Evolutionary conservation across 2,113 vertebrate species (phyloP), one percentile per base, ranked within the genome.

Genomic region (Halcyon malimbica): DNA sequence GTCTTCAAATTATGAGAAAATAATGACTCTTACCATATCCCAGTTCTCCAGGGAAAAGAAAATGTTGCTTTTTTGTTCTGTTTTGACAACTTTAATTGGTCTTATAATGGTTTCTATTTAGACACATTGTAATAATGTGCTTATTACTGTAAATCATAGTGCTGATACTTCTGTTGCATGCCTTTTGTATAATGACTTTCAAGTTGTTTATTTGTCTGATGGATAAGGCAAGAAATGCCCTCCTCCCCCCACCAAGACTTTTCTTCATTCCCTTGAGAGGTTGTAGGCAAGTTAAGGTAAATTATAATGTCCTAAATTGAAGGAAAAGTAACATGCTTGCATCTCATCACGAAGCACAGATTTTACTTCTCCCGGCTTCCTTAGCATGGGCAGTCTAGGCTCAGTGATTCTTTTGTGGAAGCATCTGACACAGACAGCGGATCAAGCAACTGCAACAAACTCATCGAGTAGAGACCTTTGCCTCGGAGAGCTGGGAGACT

Each of bases 61-160:
- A 19, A 13, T 28, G 29, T 74, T 89, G 67, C 29, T 83, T 81
- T 90, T 84, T 70, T 90, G 60, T 79, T 94, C 44, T 59, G 13
- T 90, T 93, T 95, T 91, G 94, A 86, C 79, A 83, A 35, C 56
- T 77, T 90, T 95, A 96, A 95, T 94, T 86, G 68, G 48, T 81
- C 71, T 83, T 81, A 42, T 79, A 91, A 94, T 90, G n/a, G 42
- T 64, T 95, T 41, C 51, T 90, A 94, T 90, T 90, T 80, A 86
- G 75, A 71, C 24, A 79, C 18, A 14, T 62, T 60, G 13, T 81
- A 79, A 64, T 89, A 71, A 86, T 74, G 39, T n/a, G 83, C 93
- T 91, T 91, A 62, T 89, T 89, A 65, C 41, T 95, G 80, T 94
- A 94, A 96, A 80, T 95, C 46, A 26, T 69, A 25, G 21, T 44